phyloP scores from a whole-genome alignment of 2,797 vertebrate genomes.

The Sciurus carolinensis region DNA sequence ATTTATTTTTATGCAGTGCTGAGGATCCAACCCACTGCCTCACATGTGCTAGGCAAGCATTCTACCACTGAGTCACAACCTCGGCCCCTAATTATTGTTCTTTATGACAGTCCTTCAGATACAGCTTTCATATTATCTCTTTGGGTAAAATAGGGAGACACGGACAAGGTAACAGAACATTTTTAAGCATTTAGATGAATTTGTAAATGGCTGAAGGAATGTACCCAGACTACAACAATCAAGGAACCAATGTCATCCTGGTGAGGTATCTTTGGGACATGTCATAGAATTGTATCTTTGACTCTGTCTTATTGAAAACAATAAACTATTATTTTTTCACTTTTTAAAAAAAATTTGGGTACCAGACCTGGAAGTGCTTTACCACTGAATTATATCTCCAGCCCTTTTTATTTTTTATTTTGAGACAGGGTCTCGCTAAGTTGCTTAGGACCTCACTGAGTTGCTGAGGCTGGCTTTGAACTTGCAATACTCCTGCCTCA shows the following conservation, averaged over 20 bases:
- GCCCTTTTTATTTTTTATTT: too few species aligned
- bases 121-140: background rate
- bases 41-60: too few species aligned
- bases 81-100: background rate
- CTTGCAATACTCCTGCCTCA: too few species aligned
- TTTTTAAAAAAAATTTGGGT: too few species aligned
- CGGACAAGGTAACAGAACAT: background rate
- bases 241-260: background rate
- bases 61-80: too few species aligned
- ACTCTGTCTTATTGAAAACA: slow-evolving; percentile 63
- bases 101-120: slow-evolving; percentile 39
- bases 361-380: too few species aligned
- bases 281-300: slow-evolving; percentile 52
- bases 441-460: too few species aligned
- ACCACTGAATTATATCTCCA: too few species aligned
- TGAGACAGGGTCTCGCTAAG: too few species aligned
- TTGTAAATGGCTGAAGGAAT: slow-evolving; percentile 34
- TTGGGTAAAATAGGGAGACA: slow-evolving; percentile 64
- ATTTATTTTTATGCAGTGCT: too few species aligned
- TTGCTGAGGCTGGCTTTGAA: too few species aligned
- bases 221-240: background rate
- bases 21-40: too few species aligned
- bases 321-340: slow-evolving; percentile 8
- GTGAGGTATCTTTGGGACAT: slow-evolving; percentile 23
- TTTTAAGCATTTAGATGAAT: slow-evolving; percentile 55